Percentiles rank a stretch among this genome's conserved stretches.
Conservation (phyloP, 1,140 invertebrate genomes). For the Caenorhabditis remanei region DNA sequence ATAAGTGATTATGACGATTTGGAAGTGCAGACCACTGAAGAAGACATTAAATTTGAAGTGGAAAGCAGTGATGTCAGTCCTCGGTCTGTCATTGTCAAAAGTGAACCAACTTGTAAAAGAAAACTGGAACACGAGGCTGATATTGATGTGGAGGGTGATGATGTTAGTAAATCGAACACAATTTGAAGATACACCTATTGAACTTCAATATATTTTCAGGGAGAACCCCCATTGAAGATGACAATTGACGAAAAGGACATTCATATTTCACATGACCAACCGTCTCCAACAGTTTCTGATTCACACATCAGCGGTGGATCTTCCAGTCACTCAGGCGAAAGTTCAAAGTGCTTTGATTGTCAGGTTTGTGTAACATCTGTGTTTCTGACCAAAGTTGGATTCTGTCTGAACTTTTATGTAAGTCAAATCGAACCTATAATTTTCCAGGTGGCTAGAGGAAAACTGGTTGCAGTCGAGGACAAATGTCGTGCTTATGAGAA, state of each 20-base stretch:
- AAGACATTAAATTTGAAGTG: slow-evolving; percentile 63
- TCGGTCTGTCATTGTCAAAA: slow-evolving; percentile 51
- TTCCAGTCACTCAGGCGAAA: slow-evolving; percentile 61
- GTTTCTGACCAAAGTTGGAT: neutral
- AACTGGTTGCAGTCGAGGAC: slow-evolving; percentile 19
- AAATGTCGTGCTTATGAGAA: slow-evolving; percentile 28
- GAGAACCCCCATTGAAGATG: slow-evolving; percentile 49
- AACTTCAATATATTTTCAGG: slow-evolving; percentile 40
- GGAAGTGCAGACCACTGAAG: slow-evolving; percentile 59
- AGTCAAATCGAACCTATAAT: slow-evolving; percentile 40
- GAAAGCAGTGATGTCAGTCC: slow-evolving; percentile 54
- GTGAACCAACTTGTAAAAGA: slow-evolving; percentile 46
- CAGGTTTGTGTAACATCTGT: slow-evolving; percentile 58
- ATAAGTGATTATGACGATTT: slow-evolving; percentile 58
- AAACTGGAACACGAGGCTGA: slow-evolving; percentile 45
- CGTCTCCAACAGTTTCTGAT: slow-evolving; percentile 68
- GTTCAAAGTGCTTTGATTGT: slow-evolving; percentile 69
- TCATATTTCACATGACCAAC: slow-evolving; percentile 62
- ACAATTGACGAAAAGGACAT: slow-evolving; percentile 51
- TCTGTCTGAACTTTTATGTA: neutral
- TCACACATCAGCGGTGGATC: slow-evolving; percentile 67
- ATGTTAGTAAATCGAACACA: neutral
- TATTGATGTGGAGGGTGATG: slow-evolving; percentile 53
- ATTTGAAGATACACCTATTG: neutral
- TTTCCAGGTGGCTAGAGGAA: slow-evolving; percentile 41